Evolutionary conservation across 1,140 invertebrate genomes (phyloP), one percentile per base, ranked within the genome.

Genomic region (Trichonephila inaurata): DNA sequence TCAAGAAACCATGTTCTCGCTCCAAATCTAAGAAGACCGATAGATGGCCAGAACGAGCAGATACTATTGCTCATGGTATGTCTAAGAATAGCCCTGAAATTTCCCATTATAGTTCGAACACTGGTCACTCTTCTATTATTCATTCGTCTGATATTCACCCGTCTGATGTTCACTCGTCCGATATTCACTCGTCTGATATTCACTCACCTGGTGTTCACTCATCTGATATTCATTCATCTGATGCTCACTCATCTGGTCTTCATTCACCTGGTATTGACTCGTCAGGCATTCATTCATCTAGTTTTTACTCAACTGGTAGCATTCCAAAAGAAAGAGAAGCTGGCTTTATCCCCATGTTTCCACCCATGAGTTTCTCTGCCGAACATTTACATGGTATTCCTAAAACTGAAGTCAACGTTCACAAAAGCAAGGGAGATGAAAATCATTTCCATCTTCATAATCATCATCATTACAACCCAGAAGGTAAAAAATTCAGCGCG

Each of bases 361-460:
- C 66, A 14, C 64, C 64, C 5, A n/a, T 33, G 24, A 33, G 64
- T 10, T 72, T 92, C 24, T 87, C 91, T 2, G 91, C 82, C 1
- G 62, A 86, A 28, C 91, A 87, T 14, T 66, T 92, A 2, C 91
- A 92, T 24, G 83, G 82, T 21, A 92, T 87, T 72, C 83, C 83
- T 0, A 92, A 24, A 66, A 61, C n/a, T 16, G 60, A 21, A 10
- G 72, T 14, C 33, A 28, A 18, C 72, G 33, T 18, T 6, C 81
- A 92, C 21, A 93, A 60, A n/a, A 40, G 28, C n/a, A 66, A 51
- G 0, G 92, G 77, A 24, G 33, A 89, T 18, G 92, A 66, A n/a
- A 93, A 93, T 64, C 92, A 93, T 64, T 82, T 88, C 21, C 92
- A 93, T 51, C 44, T 93, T 0, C 92, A 93, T 24, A 93, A 93